Percentiles rank a stretch among this genome's conserved stretches.
Conservation (phyloP, 2,797 vertebrate species). For the Pipistrellus kuhlii region DNA sequence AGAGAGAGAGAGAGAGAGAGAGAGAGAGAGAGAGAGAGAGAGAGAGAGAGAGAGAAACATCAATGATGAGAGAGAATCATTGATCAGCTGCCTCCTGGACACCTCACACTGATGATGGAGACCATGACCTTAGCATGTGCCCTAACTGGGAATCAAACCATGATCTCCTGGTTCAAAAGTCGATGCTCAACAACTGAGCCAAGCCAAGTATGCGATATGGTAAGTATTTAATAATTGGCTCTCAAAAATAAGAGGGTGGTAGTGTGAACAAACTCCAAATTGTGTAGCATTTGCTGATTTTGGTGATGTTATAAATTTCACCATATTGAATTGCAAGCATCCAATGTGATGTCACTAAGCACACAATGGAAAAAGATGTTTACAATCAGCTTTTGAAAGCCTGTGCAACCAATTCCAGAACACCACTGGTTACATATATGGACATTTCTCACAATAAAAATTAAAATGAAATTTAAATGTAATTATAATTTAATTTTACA, state of each 20-base stretch:
- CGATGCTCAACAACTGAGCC: too few relatives aligned
- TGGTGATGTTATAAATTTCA: background rate
- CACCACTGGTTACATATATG: too few relatives aligned
- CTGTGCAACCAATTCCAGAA: background rate
- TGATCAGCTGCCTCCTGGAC: too few relatives aligned
- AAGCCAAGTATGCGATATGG: background rate
- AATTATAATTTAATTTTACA: background rate
- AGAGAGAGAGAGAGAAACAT: too few relatives aligned
- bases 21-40: too few relatives aligned
- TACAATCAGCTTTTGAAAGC: background rate
- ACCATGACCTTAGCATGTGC: too few relatives aligned
- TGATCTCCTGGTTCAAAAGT: too few relatives aligned
- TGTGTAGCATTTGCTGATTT: background rate
- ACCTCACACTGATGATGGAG: too few relatives aligned
- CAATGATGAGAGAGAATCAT: too few relatives aligned
- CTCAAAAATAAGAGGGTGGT: accelerated
- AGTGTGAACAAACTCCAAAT: background rate
- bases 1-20: too few relatives aligned
- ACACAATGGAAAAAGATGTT: background rate
- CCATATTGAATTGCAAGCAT: background rate
- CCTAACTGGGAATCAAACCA: too few relatives aligned
- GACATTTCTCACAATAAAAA: background rate
- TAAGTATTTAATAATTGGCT: background rate
- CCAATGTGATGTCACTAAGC: background rate
- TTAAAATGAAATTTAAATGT: background rate